phyloP scores from a whole-genome alignment of 1,140 invertebrate species.

The Druon quercuslanigerum region DNA sequence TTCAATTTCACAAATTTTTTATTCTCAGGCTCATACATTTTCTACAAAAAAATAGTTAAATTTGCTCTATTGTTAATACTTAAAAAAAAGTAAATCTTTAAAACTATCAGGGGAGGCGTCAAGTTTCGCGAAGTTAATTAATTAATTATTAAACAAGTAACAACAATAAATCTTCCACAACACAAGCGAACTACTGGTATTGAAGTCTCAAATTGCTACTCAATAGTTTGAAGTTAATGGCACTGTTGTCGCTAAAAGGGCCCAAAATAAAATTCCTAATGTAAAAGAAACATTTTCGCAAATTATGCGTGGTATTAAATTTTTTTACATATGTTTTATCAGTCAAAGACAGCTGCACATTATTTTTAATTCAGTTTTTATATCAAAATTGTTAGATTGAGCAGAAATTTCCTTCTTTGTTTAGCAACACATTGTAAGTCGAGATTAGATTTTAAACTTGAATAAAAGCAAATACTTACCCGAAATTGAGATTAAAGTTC shows the following conservation, averaged over 20 bases:
- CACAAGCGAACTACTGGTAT: too few species aligned
- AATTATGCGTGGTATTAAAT: neutral
- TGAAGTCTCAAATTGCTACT: too few species aligned
- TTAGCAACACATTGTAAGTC: neutral
- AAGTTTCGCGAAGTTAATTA: too few species aligned
- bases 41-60: neutral
- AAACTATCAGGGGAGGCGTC: neutral
- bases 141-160: too few species aligned
- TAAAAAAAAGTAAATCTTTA: neutral
- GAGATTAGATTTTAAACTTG: neutral
- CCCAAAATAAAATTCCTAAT: neutral
- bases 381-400: neutral
- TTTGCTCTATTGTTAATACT: too few species aligned
- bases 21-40: neutral
- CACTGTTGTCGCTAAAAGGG: neutral
- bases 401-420: neutral
- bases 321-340: conserved; percentile 6
- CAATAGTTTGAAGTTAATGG: too few species aligned
- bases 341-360: conserved; percentile 10
- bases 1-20: neutral
- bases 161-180: too few species aligned
- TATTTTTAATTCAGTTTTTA: conserved; percentile 13
- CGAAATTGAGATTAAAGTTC: neutral
- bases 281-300: neutral
- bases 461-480: conserved; percentile 21